Base-by-base conservation (phyloP, 2,113 vertebrate species). In the Oreotragus oreotragus region DNA sequence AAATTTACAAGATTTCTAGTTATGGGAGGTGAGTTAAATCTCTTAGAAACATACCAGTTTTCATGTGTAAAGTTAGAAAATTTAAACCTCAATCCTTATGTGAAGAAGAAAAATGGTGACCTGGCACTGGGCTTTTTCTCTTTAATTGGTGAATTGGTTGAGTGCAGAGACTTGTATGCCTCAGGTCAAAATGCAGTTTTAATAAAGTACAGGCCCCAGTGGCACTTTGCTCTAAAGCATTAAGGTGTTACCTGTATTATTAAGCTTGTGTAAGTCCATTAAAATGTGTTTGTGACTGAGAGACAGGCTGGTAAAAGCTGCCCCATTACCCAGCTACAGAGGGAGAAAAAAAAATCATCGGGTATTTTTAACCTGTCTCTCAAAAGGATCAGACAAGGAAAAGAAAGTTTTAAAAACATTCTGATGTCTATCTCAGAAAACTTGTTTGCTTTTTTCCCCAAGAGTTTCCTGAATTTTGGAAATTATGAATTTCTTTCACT, bases 121-220 rank as follows among this genome's bases (percentile, higher is more conserved):
- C 43, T 85, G 30, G 14, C 13, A 36, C 33, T 58, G 45, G 25
- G 47, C 80, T 88, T 8, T 58, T 90, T 93, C 81, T 86, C 36
- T 81, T 33, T 76, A 89, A 89, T 93, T 0, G 0, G 57, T 1
- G 47, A 93, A n/a, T 57, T 89, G 49, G 96, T 91, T 91, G 60
- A 91, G 36, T 36, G 64, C 15, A 89, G 70, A 95, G 28, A 66
- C 53, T 76, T 96, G 91, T 93, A 64, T 33, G 58, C 86, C 70
- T 88, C 33, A 2, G 84, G 87, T 93, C 45, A 97, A 76, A 97
- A 92, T 90, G 80, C 43, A 94, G 36, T 79, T 97, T 97, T 93
- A 94, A 93, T 97, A 85, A 21, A 66, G 28, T n/a, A 60, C 45
- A 62, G 77, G 43, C 62, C 73, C 84, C 66, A 30, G 43, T 0